Evolutionary conservation across 2,888 invertebrate species (phyloP), one percentile per base, ranked within the genome.

Genomic region (Spodoptera picta): DNA sequence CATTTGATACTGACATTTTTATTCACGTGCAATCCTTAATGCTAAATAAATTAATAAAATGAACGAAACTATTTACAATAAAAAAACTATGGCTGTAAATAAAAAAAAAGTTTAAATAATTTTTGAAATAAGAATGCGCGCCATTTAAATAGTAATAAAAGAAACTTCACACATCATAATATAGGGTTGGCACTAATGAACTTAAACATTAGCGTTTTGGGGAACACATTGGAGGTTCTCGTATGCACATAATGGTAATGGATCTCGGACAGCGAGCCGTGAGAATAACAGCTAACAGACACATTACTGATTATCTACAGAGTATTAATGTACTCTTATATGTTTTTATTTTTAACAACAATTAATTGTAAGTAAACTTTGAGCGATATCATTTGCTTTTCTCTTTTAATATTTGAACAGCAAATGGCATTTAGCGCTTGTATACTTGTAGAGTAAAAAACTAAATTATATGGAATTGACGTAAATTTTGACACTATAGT

Each of bases 271-370:
- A 48, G 63, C 72, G 68, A 75, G 75, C 68, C 79, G 88, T 88
- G 89, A 88, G 89, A 90, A 89, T 83, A 81, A 80, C 79, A 75
- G 82, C 83, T 82, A 85, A 85, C 83, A 73, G 75, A 80, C 82
- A 81, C 87, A 87, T 90, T 88, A 87, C 81, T 83, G 84, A 90
- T 90, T 90, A 86, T 89, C 86, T 84, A 88, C 90, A 89, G 84
- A 85, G 81, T 87, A 88, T 90, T 87, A 87, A 87, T 83, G 75
- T 19, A 71, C 66, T 69, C 73, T 68, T 73, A 69, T 63, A 72
- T 69, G 70, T 73, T 78, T 27, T 74, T 77, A 77, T 77, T 70
- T 69, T 72, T 73, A 74, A 58, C 60, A 51, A 77, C 77, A 79
- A 80, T 75, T 80, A 72, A 68, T 74, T 73, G 65, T 60, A 72